phyloP scores from a whole-genome alignment of 2,113 vertebrate species.

The Xenopus borealis region DNA sequence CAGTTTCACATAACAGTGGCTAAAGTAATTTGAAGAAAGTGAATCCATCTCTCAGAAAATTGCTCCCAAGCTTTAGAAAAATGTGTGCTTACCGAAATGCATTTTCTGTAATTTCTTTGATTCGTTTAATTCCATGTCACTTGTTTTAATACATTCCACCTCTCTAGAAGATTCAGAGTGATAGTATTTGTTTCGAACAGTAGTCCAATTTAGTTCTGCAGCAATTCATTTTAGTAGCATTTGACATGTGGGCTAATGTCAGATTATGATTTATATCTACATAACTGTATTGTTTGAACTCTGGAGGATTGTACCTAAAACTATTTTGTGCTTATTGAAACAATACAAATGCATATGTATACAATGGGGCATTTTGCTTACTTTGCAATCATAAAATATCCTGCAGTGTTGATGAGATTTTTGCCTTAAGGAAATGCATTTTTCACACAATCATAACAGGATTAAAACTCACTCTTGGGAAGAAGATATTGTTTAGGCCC shows the following conservation, averaged over 20 bases:
- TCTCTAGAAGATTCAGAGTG: conserved; percentile 41
- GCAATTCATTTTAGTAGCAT: conserved; percentile 43
- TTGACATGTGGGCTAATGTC: conserved; percentile 45
- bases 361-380: conserved; percentile 15
- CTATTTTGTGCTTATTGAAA: conserved; percentile 32
- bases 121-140: conserved; percentile 46
- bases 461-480: neutral
- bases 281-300: conserved; percentile 46
- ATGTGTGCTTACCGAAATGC: conserved; percentile 37
- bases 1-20: conserved; percentile 38
- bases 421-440: neutral
- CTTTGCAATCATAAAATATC: conserved; percentile 15
- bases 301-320: conserved; percentile 29
- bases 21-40: conserved; percentile 44
- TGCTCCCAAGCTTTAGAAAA: conserved; percentile 19
- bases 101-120: conserved; percentile 45
- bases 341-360: conserved; percentile 10
- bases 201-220: conserved; percentile 38
- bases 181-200: conserved; percentile 45
- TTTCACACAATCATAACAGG: too few species aligned
- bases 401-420: neutral
- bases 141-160: conserved; percentile 47
- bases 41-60: conserved; percentile 44
- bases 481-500: too few species aligned
- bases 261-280: conserved; percentile 42